Evolutionary conservation across 2,113 vertebrate species (phyloP), one percentile per base, ranked within the genome.

Genomic region (Poicephalus gulielmi): DNA sequence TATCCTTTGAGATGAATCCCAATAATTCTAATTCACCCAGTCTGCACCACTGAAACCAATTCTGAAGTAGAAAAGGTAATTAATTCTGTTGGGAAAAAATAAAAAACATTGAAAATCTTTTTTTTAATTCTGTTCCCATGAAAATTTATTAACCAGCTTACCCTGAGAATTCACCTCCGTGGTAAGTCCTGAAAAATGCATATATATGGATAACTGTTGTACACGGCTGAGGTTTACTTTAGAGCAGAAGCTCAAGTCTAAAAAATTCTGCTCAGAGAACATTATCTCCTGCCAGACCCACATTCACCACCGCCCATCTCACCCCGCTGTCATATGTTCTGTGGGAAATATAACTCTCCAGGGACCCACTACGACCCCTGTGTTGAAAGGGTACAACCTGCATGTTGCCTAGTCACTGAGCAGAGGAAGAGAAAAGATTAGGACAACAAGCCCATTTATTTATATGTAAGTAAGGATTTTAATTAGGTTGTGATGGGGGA

Each of bases 321-420:
- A 0, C 22, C 35, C n/a, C 2, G 0, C 20, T 24, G 2, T 18
- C 3, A 0, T 24, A 7, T 18, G 24, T 20, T 64, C 75, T 55
- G 59, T 35, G 20, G 49, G 31, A 44, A 73, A 23, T 0, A 0
- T 8, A 47, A 49, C 4, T 23, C 55, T 24, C 13, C 9, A 28
- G 39, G 27, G 8, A 60, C 12, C 1, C 3, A 41, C 8, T 28
- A 57, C 37, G 13, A 57, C 24, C 22, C 7, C 11, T 33, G 6
- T 5, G 5, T 44, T 52, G 23, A 46, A 17, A 59, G 46, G 16
- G 35, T 52, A 46, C 8, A 62, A 11, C 15, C 37, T 46, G 17
- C 1, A 0, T 16, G 18, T 33, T 76, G 57, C 49, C 28, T 13
- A 11, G 31, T 30, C 8, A 0, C 15, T 28, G 8, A 13, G n/a